Base-by-base conservation (phyloP, 2,888 invertebrate genomes). In the Nematopogon swammerdamellus region DNA sequence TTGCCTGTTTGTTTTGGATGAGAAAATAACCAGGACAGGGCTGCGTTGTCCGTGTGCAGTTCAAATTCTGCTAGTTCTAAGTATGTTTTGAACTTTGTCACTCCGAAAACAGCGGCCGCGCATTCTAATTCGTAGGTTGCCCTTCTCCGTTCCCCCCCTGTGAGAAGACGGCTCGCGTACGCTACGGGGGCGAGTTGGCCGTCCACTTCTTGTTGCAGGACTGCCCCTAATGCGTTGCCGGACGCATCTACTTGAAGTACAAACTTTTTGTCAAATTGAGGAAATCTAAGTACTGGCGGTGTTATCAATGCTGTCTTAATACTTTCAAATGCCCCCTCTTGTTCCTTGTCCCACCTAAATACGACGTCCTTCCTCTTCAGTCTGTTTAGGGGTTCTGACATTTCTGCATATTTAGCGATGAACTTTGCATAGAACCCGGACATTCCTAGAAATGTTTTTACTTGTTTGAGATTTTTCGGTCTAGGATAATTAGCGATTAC, bases 381-480 rank as follows among this genome's bases (percentile, higher is more conserved):
- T 17, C 44, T 45, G 8, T 43, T 49, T 46, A 52, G 36, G 16
- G 49, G 50, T 25, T 46, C 47, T 10, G 49, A 43, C 2, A 49
- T 49, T 20, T 45, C 46, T 6, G 52, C 42, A 17, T 51, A 51
- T 3, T 47, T 45, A 6, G 46, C 25, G 18, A 52, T 45, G 36
- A 50, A 52, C 25, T 51, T 51, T 1, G 49, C 47, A 17, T 49
- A 52, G 19, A 51, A 52, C 11, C 52, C 49, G 2, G 50, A 46
- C 46, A 50, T 45, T 4, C 52, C 52, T 1, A 52, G 6, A n/a
- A 52, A 52, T 10, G 47, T 42, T 18, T 50, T 47, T 14, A 52
- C 16, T 19, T 52, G 49, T n/a, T 50, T 48, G 20, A 52, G 18
- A 45, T 51, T 49, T 45, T 25, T 44, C 8, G 50, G 50, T 11